Evolutionary conservation across 2,113 vertebrate genomes (phyloP).

Genomic region (Bujurquina vittata): DNA sequence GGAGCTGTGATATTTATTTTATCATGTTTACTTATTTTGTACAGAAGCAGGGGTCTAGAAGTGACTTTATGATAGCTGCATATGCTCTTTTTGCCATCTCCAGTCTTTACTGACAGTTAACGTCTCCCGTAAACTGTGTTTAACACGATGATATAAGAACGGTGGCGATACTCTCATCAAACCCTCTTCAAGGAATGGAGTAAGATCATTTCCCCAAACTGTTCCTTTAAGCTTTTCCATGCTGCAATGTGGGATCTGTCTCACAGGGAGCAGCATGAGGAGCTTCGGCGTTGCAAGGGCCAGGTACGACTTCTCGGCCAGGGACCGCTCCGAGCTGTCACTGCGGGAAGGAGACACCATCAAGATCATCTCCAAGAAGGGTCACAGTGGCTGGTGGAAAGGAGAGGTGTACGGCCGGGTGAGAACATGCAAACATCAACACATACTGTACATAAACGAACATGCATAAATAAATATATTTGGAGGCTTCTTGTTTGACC

Average conservation of each 20-base stretch:
- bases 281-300: conserved; percentile 86
- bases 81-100: not conserved
- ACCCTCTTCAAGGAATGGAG: not conserved
- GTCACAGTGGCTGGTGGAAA: conserved; percentile 91
- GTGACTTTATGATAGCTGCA: not conserved
- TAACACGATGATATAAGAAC: not conserved
- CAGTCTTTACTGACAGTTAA: not conserved
- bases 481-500: not conserved
- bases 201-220: not conserved
- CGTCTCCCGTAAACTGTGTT: not conserved
- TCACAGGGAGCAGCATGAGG: conserved; percentile 78
- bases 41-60: not conserved
- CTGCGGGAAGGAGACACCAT: conserved; percentile 90
- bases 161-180: not conserved
- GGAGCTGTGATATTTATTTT: not conserved
- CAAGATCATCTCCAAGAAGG: conserved; percentile 92
- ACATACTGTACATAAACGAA: not conserved
- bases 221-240: not conserved
- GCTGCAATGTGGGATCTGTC: conserved; percentile 1
- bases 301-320: conserved; percentile 91
- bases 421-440: conserved; percentile 16
- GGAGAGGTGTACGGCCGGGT: conserved; percentile 95
- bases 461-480: no score
- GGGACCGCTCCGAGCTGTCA: conserved; percentile 89
- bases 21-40: not conserved